Percentiles rank a stretch among this genome's conserved stretches.
These are phyloP conservation scores for Ptychochromis oligacanthus DNA, from an alignment of 2,113 vertebrate genomes.

Conservation along the genomic window DNA sequence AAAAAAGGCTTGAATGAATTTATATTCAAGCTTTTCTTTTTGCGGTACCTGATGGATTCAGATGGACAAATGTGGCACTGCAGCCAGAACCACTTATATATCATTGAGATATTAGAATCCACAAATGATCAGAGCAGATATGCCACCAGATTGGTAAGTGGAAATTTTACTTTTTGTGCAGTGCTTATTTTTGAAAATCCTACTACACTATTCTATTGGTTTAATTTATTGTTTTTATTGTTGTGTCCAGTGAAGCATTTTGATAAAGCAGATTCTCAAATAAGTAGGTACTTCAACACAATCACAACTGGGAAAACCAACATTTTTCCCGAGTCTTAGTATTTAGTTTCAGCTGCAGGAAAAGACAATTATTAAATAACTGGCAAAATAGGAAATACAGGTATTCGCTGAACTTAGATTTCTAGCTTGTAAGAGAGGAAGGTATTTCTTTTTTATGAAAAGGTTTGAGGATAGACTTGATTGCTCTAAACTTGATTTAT, in stretches of 20 bases:
- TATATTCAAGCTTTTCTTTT: slow-evolving; percentile 87
- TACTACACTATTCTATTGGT: too few relatives aligned
- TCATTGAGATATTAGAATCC: slow-evolving; percentile 85
- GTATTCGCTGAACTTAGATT: too few relatives aligned
- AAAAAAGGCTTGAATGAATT: slow-evolving; percentile 84
- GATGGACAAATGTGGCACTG: slow-evolving; percentile 88
- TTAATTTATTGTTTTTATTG: too few relatives aligned
- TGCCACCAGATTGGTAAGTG: slow-evolving; percentile 8
- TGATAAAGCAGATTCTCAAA: not conserved
- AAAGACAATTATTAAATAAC: too few relatives aligned
- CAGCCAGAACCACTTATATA: slow-evolving; percentile 82
- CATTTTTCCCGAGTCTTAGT: too few relatives aligned
- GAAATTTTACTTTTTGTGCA: not conserved
- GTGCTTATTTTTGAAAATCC: not conserved
- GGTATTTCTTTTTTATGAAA: too few relatives aligned
- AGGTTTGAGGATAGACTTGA: too few relatives aligned
- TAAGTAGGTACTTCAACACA: too few relatives aligned
- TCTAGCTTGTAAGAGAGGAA: too few relatives aligned
- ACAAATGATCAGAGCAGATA: slow-evolving; percentile 3
- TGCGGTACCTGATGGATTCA: slow-evolving; percentile 83
- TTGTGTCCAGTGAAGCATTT: too few relatives aligned
- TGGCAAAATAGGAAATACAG: too few relatives aligned
- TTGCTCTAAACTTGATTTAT: not conserved
- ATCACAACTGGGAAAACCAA: too few relatives aligned
- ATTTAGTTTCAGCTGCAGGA: not conserved